Base-by-base conservation (phyloP, 2,797 vertebrate species). In the Sebastes itinus region DNA sequence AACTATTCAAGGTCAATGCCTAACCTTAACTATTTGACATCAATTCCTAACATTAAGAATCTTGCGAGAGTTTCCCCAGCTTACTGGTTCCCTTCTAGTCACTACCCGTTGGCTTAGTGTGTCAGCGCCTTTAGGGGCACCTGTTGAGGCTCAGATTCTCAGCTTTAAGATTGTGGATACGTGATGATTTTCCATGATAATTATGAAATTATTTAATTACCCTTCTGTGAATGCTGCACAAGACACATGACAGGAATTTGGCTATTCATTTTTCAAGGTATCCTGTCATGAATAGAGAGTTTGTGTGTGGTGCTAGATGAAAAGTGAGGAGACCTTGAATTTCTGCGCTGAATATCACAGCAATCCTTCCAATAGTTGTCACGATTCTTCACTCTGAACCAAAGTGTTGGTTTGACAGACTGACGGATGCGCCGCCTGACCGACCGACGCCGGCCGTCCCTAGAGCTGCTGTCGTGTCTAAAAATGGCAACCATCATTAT, bases 401-500 rank as follows among this genome's bases (percentile, higher is more conserved):
- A 42, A 33, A 72, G 62, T 27, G 32, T 54, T 67, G 23, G 68
- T 73, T 74, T 62, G 73, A 62, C 64, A 54, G 60, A 35, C 60
- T 52, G 77, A 78, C 23, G 1, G 65, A 81, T 42, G 32, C 59
- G 16, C 63, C 7, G 27, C 13, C 60, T 9, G 6, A 32, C 42
- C n/a, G 3, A 27, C 25, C 46, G 46, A 52, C 1, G 8, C 14
- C 25, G 7, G 52, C 54, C 22, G 16, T 82, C 63, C 59, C 63
- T 11, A 1, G 56, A 82, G 79, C 70, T 76, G 64, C 62, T 3
- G 0, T 35, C 35, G 63, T 59, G 74, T 78, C 87, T 87, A 81
- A 85, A 92, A 87, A 84, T 49, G 70, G 77, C 63, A 67, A 60
- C 72, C 64, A 18, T 90, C 77, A 82, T 89, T 84, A 88, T 84